Conservation (phyloP, 2,797 vertebrate species). For the Esox masquinongy region DNA sequence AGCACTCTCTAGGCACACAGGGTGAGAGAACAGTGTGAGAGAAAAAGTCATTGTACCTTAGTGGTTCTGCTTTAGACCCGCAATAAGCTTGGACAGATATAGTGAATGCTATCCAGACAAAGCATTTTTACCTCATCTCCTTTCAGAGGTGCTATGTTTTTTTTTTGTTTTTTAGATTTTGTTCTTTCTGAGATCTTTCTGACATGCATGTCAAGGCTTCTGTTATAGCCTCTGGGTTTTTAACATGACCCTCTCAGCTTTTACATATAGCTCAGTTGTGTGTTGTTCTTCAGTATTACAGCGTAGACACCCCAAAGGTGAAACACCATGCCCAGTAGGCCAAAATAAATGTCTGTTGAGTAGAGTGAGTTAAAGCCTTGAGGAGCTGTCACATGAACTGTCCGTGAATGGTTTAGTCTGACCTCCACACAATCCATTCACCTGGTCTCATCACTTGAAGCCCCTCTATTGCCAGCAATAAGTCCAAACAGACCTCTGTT, state of each 20-base stretch:
- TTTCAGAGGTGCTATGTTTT: not conserved
- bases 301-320: not conserved
- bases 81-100: not conserved
- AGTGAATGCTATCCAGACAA: not conserved
- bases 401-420: not conserved
- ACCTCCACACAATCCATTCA: not conserved
- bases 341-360: not conserved
- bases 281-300: not conserved
- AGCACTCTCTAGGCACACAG: not conserved
- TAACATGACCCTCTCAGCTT: not conserved
- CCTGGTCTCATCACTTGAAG: not conserved
- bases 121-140: not conserved
- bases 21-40: not conserved
- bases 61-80: not conserved
- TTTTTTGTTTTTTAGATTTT: not conserved
- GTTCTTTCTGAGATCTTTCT: not conserved
- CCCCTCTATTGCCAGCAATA: not conserved
- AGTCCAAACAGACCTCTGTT: not conserved
- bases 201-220: not conserved
- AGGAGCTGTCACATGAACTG: not conserved
- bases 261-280: not conserved
- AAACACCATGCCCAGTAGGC: constrained; percentile 2
- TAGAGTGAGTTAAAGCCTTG: not conserved
- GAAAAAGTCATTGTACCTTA: not conserved
- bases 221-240: not conserved